Base-by-base conservation (phyloP, 92 coral and sea anemone genomes). In the Bergia sp. region DNA sequence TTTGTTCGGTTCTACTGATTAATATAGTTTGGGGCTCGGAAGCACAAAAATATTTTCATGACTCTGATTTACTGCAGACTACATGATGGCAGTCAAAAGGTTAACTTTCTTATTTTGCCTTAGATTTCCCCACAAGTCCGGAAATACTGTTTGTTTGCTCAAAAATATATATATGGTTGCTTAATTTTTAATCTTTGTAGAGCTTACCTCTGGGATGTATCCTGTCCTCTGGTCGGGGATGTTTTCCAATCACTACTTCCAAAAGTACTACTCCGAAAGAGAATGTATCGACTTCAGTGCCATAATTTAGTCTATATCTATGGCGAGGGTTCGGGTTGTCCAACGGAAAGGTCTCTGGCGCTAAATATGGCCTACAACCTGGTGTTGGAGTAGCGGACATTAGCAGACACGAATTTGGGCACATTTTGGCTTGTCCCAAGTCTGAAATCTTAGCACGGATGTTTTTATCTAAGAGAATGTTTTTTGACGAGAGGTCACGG, bases 251-350 rank as follows among this genome's bases (percentile, higher is more conserved):
- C 8, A 86, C 85, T 6, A 89, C 85, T 36, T 92, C 94, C 78
- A 92, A 73, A 55, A 86, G 73, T 4, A 92, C 92, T 73, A 86
- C 88, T 42, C 94, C 94, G 50, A 92, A 92, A 0, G 94, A 89
- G 61, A 92, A 92, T n/a, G 89, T 37, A 53, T 92, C 94, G 42
- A 92, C 85, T 38, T 86, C 86, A 11, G 94, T 36, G 53, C 92
- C 94, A 55, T 92, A 92, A 13, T 80, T 89, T 47, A 76, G 74
- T 11, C 37, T 57, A 75, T 67, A 29, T 2, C 50, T 45, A 11
- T 2, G 21, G 3, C 65, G 69, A 37, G 37, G 45, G 42, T 11
- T 73, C 43, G 36, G 38, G 11, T 23, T 40, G 6, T 10, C 64
- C 12, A 37, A 45, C 11, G 80, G 86, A 39, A 85, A 91, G 10